Evolutionary conservation across 1,140 invertebrate genomes (phyloP).

Genomic region (Cyclargus thomasi): DNA sequence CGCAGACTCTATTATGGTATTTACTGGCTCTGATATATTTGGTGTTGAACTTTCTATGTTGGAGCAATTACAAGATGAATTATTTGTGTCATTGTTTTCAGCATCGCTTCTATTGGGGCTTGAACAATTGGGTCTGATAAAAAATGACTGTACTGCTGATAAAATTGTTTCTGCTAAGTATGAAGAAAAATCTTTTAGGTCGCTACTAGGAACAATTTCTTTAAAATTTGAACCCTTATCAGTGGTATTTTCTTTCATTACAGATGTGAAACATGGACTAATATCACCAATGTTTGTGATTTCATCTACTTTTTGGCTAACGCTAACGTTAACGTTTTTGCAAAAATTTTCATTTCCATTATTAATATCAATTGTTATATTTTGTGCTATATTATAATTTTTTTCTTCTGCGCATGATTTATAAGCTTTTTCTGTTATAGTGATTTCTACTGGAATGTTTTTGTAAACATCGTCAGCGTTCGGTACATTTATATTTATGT

Average conservation of each 20-base stretch:
- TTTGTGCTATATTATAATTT: neutral
- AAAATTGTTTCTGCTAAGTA: neutral
- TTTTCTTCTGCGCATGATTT: neutral
- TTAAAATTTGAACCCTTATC: neutral
- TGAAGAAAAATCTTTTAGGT: neutral
- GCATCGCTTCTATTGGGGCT: neutral
- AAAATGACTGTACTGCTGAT: constrained; percentile 6
- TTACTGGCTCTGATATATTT: neutral
- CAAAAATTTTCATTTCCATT: neutral
- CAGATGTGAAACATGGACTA: neutral
- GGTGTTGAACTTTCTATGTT: neutral
- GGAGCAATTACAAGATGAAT: neutral
- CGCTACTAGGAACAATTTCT: neutral
- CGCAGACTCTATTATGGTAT: neutral
- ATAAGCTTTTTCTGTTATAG: neutral
- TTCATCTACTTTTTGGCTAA: neutral
- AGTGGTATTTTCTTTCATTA: neutral
- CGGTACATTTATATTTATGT: constrained; percentile 3
- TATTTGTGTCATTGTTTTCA: neutral
- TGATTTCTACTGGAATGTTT: neutral
- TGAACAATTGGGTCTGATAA: neutral
- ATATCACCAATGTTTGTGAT: neutral
- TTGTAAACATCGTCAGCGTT: neutral
- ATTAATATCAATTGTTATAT: neutral
- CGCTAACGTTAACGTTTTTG: neutral